Conservation (phyloP, 2,113 vertebrate species). For the Ciconia maguari region DNA sequence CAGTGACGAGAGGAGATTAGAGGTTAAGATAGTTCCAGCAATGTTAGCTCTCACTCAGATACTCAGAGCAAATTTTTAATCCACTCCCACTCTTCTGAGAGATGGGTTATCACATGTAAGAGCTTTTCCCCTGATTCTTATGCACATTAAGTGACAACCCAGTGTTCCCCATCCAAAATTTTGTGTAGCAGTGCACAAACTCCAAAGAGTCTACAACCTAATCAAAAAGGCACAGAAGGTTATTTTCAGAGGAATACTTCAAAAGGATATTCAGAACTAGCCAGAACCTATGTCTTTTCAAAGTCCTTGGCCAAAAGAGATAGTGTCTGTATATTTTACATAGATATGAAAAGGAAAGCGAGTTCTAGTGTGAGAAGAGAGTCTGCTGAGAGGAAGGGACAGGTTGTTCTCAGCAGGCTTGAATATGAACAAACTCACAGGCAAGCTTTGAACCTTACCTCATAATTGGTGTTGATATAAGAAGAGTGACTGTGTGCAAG, state of each 20-base stretch:
- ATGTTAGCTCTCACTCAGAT: background rate
- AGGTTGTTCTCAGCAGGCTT: conserved; percentile 14
- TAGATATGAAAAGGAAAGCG: background rate
- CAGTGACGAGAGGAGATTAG: background rate
- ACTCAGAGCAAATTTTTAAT: background rate
- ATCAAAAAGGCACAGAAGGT: background rate
- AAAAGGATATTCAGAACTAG: background rate
- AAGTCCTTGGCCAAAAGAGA: background rate
- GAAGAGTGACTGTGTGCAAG: conserved; percentile 23
- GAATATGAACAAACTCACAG: conserved; percentile 15
- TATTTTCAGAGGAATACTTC: background rate
- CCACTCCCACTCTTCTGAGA: background rate
- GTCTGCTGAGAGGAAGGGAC: background rate
- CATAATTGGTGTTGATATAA: conserved; percentile 25
- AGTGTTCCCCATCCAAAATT: background rate
- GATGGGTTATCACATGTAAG: background rate
- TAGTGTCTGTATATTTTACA: background rate
- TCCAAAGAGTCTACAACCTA: background rate
- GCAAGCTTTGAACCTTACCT: conserved; percentile 42
- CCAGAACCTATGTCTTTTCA: background rate
- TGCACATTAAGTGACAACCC: background rate
- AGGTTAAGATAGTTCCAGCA: background rate
- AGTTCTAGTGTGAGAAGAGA: background rate
- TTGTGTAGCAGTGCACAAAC: background rate
- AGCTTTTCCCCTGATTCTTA: background rate